These are phyloP conservation scores for Ursus arctos DNA, from an alignment of 2,113 vertebrate species.

Conservation along the genomic window DNA sequence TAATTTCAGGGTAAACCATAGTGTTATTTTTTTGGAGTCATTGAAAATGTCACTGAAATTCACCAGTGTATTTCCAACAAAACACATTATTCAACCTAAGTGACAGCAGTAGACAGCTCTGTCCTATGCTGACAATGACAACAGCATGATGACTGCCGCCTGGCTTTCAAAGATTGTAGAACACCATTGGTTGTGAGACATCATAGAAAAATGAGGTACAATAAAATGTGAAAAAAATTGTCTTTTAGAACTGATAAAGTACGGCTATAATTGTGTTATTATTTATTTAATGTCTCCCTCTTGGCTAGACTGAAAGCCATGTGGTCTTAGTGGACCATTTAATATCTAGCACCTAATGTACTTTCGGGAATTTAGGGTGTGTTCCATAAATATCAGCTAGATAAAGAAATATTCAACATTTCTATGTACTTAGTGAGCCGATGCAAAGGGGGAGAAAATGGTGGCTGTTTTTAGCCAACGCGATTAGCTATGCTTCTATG, in stretches of 20 bases:
- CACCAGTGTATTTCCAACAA: not conserved
- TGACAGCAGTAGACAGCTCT: not conserved
- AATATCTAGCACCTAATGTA: not conserved
- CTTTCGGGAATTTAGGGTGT: not conserved
- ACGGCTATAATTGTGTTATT: not conserved
- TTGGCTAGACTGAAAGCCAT: not conserved
- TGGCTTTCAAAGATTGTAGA: not conserved
- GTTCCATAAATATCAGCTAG: not conserved
- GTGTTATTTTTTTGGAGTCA: not conserved
- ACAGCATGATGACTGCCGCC: too few relatives aligned
- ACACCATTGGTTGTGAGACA: not conserved
- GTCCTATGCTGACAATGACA: not conserved
- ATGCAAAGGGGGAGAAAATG: not conserved
- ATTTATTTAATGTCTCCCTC: not conserved
- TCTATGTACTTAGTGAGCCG: constrained; percentile 8
- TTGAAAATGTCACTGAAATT: constrained; percentile 14
- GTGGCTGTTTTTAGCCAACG: not conserved
- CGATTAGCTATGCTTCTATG: not conserved
- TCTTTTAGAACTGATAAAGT: not conserved
- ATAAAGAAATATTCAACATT: not conserved
- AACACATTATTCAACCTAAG: not conserved
- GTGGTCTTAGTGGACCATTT: not conserved
- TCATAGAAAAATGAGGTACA: not conserved
- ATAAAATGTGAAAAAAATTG: not conserved
- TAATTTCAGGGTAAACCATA: not conserved